phyloP scores from a whole-genome alignment of 2,888 invertebrate genomes.

The Chrysolina haemoptera region DNA sequence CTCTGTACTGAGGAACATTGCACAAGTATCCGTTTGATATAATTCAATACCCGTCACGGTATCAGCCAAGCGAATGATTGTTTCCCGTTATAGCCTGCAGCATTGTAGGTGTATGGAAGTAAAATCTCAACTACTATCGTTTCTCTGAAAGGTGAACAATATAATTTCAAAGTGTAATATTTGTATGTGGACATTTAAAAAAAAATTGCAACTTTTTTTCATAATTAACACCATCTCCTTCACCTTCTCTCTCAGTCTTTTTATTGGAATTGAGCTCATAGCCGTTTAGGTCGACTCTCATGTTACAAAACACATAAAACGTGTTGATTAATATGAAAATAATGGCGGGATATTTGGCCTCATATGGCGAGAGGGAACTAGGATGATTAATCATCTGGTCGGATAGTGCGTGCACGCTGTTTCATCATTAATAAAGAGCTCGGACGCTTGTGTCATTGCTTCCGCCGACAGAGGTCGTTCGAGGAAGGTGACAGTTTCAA shows the following conservation, averaged over 20 bases:
- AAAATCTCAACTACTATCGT: too few species aligned
- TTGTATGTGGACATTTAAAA: too few species aligned
- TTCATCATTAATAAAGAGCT: conserved; percentile 63
- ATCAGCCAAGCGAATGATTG: too few species aligned
- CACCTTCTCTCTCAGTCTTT: conserved; percentile 14
- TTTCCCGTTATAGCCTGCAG: too few species aligned
- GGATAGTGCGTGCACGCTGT: conserved; percentile 62
- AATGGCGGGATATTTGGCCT: conserved; percentile 64
- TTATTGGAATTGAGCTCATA: conserved; percentile 40
- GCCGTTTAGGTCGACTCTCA: conserved; percentile 3
- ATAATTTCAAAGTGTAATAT: too few species aligned
- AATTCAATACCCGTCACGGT: too few species aligned
- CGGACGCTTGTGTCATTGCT: conserved; percentile 56
- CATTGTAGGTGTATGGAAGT: too few species aligned
- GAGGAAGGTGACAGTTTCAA: conserved; percentile 48
- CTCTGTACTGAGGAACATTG: too few species aligned
- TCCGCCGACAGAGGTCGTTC: conserved; percentile 53
- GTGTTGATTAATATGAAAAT: conserved; percentile 64
- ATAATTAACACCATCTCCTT: too few species aligned
- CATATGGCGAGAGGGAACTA: conserved; percentile 62
- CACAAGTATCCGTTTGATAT: too few species aligned
- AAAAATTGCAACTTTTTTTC: too few species aligned
- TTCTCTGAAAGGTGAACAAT: too few species aligned
- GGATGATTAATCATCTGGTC: conserved; percentile 63
- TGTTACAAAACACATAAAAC: conserved; percentile 33